Conservation (phyloP, 2,888 invertebrate species). For the Polyommatus iphigenia region DNA sequence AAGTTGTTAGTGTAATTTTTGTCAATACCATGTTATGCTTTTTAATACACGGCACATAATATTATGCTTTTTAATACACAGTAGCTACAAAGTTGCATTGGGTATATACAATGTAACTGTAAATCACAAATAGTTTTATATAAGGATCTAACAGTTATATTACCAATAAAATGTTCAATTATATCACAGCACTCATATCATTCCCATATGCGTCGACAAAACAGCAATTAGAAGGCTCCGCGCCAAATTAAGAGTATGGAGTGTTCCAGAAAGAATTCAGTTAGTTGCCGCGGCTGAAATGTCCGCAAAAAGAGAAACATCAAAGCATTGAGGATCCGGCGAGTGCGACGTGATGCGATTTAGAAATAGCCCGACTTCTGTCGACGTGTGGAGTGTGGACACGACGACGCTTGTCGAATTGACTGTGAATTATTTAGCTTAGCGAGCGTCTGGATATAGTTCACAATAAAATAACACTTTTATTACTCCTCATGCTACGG, state of each 20-base stretch:
- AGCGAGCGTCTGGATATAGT: constrained; percentile 28
- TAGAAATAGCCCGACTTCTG: constrained; percentile 69
- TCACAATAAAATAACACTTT: constrained; percentile 24
- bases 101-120: background rate
- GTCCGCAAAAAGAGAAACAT: constrained; percentile 77
- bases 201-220: constrained; percentile 28
- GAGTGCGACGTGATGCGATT: constrained; percentile 71
- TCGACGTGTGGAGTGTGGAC: constrained; percentile 60
- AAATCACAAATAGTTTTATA: background rate
- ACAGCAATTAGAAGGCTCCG: constrained; percentile 40
- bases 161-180: constrained; percentile 10
- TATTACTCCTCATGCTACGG: constrained; percentile 10
- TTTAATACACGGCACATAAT: background rate
- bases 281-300: constrained; percentile 63
- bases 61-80: background rate
- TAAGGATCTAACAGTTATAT: background rate
- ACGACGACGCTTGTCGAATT: constrained; percentile 66
- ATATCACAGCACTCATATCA: constrained; percentile 25
- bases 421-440: constrained; percentile 66
- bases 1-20: background rate
- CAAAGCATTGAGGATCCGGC: constrained; percentile 72
- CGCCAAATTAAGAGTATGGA: constrained; percentile 52
- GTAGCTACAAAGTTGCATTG: background rate
- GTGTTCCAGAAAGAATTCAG: constrained; percentile 74
- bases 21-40: no score